A percentile compares a stretch with the other conserved stretches of the same genome.
These are phyloP conservation scores for Allophyes oxyacanthae DNA, from an alignment of 2,888 invertebrate genomes.

Conservation along the genomic window DNA sequence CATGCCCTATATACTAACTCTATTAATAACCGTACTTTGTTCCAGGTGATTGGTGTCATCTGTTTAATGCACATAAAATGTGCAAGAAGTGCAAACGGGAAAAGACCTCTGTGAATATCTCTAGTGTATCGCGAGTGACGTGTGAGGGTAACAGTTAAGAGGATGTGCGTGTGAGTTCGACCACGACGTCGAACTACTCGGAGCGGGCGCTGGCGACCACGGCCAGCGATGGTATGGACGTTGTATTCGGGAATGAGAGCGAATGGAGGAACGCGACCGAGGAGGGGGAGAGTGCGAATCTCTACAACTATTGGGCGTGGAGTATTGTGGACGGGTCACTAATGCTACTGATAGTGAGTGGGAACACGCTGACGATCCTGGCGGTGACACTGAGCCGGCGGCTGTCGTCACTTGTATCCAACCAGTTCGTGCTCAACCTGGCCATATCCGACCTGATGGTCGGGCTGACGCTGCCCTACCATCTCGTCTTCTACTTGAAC, in stretches of 20 bases:
- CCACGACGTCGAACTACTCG: conserved; percentile 83
- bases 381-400: conserved; percentile 92
- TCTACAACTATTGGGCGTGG: conserved; percentile 90
- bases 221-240: conserved; percentile 88
- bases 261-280: conserved; percentile 76
- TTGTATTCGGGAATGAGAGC: conserved; percentile 81
- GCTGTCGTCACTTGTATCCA: conserved; percentile 92
- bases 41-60: conserved; percentile 64
- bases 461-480: conserved; percentile 93
- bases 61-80: conserved; percentile 66
- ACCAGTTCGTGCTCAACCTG: conserved; percentile 94
- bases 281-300: conserved; percentile 67
- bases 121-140: conserved; percentile 67
- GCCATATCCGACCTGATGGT: conserved; percentile 94
- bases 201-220: conserved; percentile 84
- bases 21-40: conserved; percentile 54
- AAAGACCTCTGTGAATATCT: conserved; percentile 62
- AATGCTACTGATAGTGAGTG: conserved; percentile 91
- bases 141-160: conserved; percentile 76
- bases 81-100: conserved; percentile 63
- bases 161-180: conserved; percentile 77
- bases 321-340: conserved; percentile 91
- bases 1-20: conserved; percentile 48
- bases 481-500: conserved; percentile 92
- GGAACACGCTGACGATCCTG: conserved; percentile 93